phyloP scores from a whole-genome alignment of 2,113 vertebrate genomes.

The Microcebus ravelobensis region DNA sequence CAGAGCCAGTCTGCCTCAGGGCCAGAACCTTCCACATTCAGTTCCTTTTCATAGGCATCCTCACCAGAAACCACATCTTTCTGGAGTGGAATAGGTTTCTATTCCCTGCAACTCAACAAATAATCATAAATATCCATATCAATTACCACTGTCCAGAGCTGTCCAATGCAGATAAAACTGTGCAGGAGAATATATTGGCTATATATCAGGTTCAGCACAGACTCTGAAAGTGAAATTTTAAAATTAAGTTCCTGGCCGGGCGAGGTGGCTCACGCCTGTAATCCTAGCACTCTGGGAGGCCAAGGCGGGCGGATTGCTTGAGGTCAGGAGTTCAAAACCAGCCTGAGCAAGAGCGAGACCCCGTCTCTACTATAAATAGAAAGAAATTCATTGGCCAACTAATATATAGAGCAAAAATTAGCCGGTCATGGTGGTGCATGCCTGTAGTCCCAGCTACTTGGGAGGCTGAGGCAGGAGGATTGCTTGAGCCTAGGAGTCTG shows the following conservation, averaged over 20 bases:
- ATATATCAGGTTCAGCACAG: neutral
- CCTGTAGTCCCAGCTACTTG: too few relatives aligned
- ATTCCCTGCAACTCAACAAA: neutral
- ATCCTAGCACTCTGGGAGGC: too few relatives aligned
- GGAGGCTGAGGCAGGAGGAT: too few relatives aligned
- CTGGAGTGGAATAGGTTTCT: neutral
- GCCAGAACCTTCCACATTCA: neutral
- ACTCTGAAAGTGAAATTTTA: neutral
- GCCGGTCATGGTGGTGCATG: too few relatives aligned
- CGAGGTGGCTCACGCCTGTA: too few relatives aligned
- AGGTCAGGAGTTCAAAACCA: too few relatives aligned
- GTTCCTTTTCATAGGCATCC: neutral
- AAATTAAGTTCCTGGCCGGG: neutral
- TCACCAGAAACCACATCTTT: neutral
- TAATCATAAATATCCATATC: neutral
- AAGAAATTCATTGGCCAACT: too few relatives aligned
- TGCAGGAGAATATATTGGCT: neutral
- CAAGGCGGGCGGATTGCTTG: too few relatives aligned
- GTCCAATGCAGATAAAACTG: neutral
- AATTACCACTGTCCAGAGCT: neutral
- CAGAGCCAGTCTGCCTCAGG: neutral
- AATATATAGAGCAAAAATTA: too few relatives aligned
- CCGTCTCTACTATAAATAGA: too few relatives aligned
- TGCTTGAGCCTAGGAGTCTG: too few relatives aligned
- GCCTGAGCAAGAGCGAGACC: too few relatives aligned